Base-by-base conservation (phyloP, 2,888 invertebrate genomes). In the Heliconius charithonia region DNA sequence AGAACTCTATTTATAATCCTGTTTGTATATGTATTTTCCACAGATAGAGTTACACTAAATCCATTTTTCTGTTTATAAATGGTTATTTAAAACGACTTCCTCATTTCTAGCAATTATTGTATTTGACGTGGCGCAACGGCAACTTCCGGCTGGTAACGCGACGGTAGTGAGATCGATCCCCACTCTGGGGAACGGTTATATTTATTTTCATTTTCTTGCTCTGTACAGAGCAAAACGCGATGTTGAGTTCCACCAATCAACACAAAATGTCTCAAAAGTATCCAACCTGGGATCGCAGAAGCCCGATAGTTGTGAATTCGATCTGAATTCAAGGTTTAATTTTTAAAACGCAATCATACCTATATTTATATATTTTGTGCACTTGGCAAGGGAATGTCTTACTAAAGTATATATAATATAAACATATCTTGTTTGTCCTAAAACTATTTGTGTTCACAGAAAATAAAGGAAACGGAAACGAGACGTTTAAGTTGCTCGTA, bases 1-100 rank as follows among this genome's bases (percentile, higher is more conserved):
- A 72, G 72, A 69, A 59, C 59, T 72, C 16, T 1, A 72, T 59
- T 72, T 72, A 72, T 72, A 59, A 72, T 72, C 72, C 32, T 37
- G 9, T 72, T 72, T 72, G 59, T 37, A 72, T 72, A 59, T 51
- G 6, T 56, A 72, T 72, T 72, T 72, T 59, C 32, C 37, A 37
- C 56, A 59, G 56, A 59, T 72, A 72, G n/a, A 72, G 72, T 72
- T 72, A 72, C 72, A 72, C 25, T n/a, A 32, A 59, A 72, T 72
- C 72, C 72, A 59, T 22, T 59, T 72, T 72, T 25, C 7, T 32
- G 7, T n/a, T n/a, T 29, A 9, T n/a, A 72, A 72, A 59, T 32
- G 32, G 29, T n/a, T 69, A 59, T 51, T 51, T 51, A 19, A 51
- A 51, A 72, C 59, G 16, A 56, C n/a, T 25, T 59, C 22, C 32